Evolutionary conservation across 1,140 invertebrate species (phyloP).

Genomic region (Drosophila murphyi): DNA sequence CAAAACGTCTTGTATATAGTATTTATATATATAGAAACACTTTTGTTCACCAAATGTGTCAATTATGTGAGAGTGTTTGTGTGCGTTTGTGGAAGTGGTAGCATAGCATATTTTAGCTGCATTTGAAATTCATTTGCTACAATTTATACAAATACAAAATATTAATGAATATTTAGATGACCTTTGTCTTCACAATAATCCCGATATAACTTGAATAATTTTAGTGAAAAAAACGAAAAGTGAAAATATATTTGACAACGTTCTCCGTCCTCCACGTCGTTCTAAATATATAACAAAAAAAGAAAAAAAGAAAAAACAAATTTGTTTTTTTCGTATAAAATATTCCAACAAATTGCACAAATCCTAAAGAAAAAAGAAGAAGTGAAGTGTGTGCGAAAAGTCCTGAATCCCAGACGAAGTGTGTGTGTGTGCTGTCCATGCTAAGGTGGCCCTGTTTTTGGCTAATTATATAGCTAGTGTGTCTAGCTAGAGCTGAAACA

Average conservation of each 20-base stretch:
- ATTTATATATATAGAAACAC: conserved; percentile 75
- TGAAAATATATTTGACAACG: conserved; percentile 30
- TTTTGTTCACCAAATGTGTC: conserved; percentile 31
- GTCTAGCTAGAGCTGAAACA: conserved; percentile 69
- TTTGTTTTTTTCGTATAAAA: conserved; percentile 38
- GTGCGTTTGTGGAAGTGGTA: conserved; percentile 34
- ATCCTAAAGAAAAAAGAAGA: conserved; percentile 40
- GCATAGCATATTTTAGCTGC: conserved; percentile 31
- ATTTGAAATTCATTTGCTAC: conserved; percentile 19
- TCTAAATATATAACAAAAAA: conserved; percentile 71
- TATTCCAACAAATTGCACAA: conserved; percentile 24
- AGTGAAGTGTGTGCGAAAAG: conserved; percentile 38
- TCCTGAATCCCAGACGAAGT: conserved; percentile 48
- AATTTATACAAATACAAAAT: conserved; percentile 17
- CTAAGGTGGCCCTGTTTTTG: conserved; percentile 67
- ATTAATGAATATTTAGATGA: conserved; percentile 35
- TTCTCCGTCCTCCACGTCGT: conserved; percentile 21
- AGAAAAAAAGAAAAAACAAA: conserved; percentile 30
- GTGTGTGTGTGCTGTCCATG: conserved; percentile 47
- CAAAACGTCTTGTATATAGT: conserved; percentile 67
- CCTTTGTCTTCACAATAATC: conserved; percentile 42
- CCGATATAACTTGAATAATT: conserved; percentile 19
- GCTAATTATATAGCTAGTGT: conserved; percentile 76
- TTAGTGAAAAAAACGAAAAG: conserved; percentile 24
- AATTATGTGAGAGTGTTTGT: conserved; percentile 51